A percentile compares a stretch with the other conserved stretches of the same genome.
phyloP scores from a whole-genome alignment of 2,797 vertebrate genomes.

The Champsocephalus gunnari region DNA sequence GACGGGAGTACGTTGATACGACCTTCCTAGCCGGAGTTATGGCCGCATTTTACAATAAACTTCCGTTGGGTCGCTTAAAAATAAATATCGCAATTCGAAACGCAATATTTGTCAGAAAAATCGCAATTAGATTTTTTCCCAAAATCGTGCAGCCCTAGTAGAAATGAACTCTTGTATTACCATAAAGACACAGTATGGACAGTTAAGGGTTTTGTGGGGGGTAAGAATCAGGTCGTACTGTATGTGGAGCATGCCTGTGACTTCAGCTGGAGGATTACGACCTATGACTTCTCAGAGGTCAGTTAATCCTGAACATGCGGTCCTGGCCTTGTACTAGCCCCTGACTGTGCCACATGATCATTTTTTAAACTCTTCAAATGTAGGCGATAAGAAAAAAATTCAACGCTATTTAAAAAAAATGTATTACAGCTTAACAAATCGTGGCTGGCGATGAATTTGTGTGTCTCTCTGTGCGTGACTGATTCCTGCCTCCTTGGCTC shows the following conservation, averaged over 20 bases:
- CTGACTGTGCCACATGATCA: constrained; percentile 16
- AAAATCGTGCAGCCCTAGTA: no score
- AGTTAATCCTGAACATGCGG: constrained; percentile 12
- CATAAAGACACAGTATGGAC: neutral
- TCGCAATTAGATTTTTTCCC: no score
- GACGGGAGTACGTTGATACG: no score
- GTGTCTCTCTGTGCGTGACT: constrained; percentile 31
- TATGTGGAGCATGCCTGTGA: neutral
- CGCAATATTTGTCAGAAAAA: no score
- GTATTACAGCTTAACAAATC: neutral
- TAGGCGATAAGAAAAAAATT: neutral
- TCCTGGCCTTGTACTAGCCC: neutral
- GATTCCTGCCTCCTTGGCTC: constrained; percentile 36
- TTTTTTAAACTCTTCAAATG: constrained; percentile 25
- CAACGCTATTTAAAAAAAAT: no score
- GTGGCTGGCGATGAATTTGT: constrained; percentile 37
- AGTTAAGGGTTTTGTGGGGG: neutral
- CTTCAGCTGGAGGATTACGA: neutral
- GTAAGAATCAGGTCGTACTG: neutral
- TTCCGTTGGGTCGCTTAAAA: no score
- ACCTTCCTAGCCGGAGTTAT: no score
- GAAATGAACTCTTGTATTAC: no score
- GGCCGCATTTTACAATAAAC: no score
- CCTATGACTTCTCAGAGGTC: neutral
- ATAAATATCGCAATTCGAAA: no score